These are phyloP conservation scores for Adelphocoris suturalis DNA, from an alignment of 2,888 invertebrate species.

Conservation along the genomic window DNA sequence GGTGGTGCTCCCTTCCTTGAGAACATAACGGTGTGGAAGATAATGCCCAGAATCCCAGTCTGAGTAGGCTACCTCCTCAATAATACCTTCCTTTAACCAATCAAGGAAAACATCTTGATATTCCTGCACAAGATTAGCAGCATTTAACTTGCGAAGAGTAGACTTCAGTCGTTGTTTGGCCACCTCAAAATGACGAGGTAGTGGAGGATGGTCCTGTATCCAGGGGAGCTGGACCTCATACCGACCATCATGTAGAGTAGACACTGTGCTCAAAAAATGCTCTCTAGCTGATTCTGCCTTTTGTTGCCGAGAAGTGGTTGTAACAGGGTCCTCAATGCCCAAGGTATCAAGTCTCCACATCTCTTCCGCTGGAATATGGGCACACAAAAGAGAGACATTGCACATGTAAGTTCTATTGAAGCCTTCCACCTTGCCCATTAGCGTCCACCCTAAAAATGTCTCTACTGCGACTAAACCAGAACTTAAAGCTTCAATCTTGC, in stretches of 20 bases:
- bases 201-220: constrained; percentile 42
- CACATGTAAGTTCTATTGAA: neutral
- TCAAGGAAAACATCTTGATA: constrained; percentile 45
- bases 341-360: neutral
- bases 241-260: constrained; percentile 49
- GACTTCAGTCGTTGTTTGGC: constrained; percentile 56
- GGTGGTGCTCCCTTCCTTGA: constrained; percentile 46
- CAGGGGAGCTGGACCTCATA: constrained; percentile 69
- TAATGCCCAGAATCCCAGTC: constrained; percentile 42
- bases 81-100: constrained; percentile 33
- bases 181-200: constrained; percentile 56
- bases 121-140: neutral
- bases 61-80: constrained; percentile 42
- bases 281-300: constrained; percentile 55
- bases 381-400: neutral
- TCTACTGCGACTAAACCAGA: constrained; percentile 74
- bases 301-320: neutral
- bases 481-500: constrained; percentile 59
- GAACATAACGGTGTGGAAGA: constrained; percentile 56
- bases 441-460: constrained; percentile 74
- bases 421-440: constrained; percentile 67
- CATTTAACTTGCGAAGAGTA: constrained; percentile 24
- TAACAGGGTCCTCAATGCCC: neutral
- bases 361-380: neutral
- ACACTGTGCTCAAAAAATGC: constrained; percentile 66